Evolutionary conservation across 2,113 vertebrate species (phyloP), one percentile per base, ranked within the genome.

Genomic region (Brachyhypopomus gauderio): DNA sequence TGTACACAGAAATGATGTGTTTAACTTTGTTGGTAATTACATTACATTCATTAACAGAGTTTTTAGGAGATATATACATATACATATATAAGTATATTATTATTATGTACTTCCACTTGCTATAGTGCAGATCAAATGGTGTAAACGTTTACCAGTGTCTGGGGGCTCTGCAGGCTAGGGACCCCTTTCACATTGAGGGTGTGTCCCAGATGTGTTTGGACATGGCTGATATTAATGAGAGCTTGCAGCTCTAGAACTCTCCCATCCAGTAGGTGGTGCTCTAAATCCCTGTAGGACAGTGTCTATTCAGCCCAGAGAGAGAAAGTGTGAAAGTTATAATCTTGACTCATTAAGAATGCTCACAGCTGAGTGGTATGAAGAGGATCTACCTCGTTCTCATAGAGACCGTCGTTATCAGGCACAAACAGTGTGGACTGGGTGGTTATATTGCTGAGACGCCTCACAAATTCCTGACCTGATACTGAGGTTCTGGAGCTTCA

Each of bases 391-490:
- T 95, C 88, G 27, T 97, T 96, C 78, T 88, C 88, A 4, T 72
- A 84, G 25, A 98, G 89, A 0, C 95, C 95, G 0, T 75, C 87
- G 27, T 98, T 95, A 0, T 93, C 93, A 0, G 97, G 96, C 20
- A 95, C 96, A 34, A 99, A 98, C 52, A 99, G 92, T 0, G 96
- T 98, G 9, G 93, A 91, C 0, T 60, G 92, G 63, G 88, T 78
- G 0, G 93, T 93, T 69, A 93, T 87, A 89, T 97, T 91, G 0
- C 88, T 92, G 72, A 99, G 94, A 30, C 87, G 93, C 56, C 38
- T 89, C 75, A 97, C 72, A 73, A 97, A 96, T 0, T 86, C 88
- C 64, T 36, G 93, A 34, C 97, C 97, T 1, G 85, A 90, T 63
- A 77, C 81, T 0, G 95, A 96, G 82, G 74, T 87, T 86, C 91